Percentiles rank a stretch among this genome's conserved stretches.
phyloP scores from a whole-genome alignment of 2,797 vertebrate genomes.

The Enteromius radiatus region DNA sequence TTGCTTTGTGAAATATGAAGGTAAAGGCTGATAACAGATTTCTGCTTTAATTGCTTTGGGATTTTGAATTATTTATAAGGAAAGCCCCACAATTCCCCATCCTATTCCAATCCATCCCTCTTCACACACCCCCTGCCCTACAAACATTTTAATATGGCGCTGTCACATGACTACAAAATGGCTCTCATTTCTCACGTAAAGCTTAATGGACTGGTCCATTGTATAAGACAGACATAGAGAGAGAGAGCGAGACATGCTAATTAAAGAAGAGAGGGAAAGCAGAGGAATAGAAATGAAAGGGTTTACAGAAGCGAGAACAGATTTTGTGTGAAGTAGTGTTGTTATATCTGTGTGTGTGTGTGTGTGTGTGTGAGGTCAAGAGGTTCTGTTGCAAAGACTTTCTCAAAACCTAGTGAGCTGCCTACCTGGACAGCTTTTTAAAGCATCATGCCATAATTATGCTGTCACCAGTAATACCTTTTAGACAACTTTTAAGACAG shows the following conservation, averaged over 20 bases:
- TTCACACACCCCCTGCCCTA: not conserved
- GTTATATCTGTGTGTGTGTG: not conserved
- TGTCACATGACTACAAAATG: constrained; percentile 31
- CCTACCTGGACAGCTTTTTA: constrained; percentile 8
- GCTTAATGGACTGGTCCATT: constrained; percentile 34
- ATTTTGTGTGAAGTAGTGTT: not conserved
- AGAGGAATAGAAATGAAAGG: constrained; percentile 26
- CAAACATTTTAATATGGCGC: constrained; percentile 16
- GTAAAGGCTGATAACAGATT: constrained; percentile 75
- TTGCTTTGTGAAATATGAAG: constrained; percentile 44
- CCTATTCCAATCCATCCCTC: constrained; percentile 52
- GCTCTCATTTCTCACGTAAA: constrained; percentile 34
- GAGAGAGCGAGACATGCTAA: constrained; percentile 25
- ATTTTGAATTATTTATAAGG: constrained; percentile 82
- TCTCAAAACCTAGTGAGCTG: not conserved
- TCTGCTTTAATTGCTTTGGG: constrained; percentile 76
- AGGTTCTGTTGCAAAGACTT: not conserved
- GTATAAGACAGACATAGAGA: constrained; percentile 20
- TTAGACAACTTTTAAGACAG: not conserved
- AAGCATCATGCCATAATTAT: not conserved
- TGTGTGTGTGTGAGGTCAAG: not conserved
- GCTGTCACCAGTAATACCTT: not conserved
- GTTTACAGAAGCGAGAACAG: constrained; percentile 19
- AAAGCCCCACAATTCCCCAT: constrained; percentile 68
- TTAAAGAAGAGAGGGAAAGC: constrained; percentile 25